These are phyloP conservation scores for Pimpla rufipes DNA, from an alignment of 2,888 invertebrate species.

Conservation along the genomic window DNA sequence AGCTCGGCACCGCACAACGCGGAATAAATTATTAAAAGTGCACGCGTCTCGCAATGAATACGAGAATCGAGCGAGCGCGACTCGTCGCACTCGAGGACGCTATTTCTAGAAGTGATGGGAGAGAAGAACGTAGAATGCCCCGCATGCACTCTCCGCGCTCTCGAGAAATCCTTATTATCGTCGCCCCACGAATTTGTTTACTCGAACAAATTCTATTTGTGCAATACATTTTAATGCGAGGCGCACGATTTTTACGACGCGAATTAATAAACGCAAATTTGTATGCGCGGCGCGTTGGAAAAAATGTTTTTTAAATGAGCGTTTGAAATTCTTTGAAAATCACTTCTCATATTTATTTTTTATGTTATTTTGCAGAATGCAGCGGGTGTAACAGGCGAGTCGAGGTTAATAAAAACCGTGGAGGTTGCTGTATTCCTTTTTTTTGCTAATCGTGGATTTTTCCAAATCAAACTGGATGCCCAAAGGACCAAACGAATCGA, in stretches of 20 bases:
- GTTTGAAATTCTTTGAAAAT: neutral
- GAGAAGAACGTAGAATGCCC: constrained; percentile 19
- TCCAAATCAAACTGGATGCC: no score
- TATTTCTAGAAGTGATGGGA: constrained; percentile 67
- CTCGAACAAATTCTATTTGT: constrained; percentile 18
- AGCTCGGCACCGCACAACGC: constrained; percentile 21
- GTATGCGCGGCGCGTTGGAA: neutral
- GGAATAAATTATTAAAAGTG: constrained; percentile 68
- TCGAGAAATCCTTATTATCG: constrained; percentile 38
- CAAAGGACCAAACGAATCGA: no score
- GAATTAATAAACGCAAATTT: neutral
- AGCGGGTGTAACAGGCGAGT: no score
- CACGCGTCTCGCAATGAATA: constrained; percentile 65
- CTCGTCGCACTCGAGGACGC: constrained; percentile 29
- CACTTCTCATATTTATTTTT: no score
- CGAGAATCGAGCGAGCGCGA: constrained; percentile 47
- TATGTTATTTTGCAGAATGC: no score
- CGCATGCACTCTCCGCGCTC: constrained; percentile 24
- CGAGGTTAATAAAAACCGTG: no score
- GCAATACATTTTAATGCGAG: neutral
- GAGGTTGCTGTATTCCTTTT: no score
- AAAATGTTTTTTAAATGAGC: neutral
- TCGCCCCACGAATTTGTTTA: constrained; percentile 29
- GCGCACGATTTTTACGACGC: neutral
- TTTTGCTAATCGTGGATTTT: no score